These are phyloP conservation scores for Petrocephalus microphthalmus DNA, from an alignment of 2,113 vertebrate genomes.

Conservation along the genomic window DNA sequence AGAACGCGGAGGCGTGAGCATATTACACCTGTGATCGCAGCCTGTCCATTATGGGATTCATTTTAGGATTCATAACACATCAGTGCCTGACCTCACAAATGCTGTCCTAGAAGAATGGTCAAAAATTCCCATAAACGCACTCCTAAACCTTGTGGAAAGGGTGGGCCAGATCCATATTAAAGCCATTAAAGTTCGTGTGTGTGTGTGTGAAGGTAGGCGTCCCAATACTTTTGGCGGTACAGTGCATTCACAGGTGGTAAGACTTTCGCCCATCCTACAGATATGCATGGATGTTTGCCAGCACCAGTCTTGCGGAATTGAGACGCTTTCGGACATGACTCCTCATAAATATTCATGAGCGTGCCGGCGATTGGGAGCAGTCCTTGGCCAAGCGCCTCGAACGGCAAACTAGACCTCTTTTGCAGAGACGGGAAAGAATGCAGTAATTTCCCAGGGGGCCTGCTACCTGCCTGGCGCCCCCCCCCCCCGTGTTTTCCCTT, in stretches of 20 bases:
- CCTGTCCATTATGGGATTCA: no score
- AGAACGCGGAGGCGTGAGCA: no score
- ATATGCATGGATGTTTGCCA: neutral
- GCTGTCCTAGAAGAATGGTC: no score
- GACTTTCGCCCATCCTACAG: neutral
- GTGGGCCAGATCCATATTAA: no score
- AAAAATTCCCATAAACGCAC: no score
- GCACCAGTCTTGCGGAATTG: neutral
- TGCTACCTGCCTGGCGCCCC: neutral
- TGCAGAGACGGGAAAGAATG: conserved; percentile 12
- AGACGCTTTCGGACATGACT: neutral
- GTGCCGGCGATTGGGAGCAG: neutral
- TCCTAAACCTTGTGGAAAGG: no score
- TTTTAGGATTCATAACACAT: no score
- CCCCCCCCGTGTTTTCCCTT: neutral
- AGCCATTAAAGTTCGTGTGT: no score
- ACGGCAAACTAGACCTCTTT: conserved; percentile 3
- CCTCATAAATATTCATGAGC: conserved; percentile 3
- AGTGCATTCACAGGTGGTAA: neutral
- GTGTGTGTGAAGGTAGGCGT: no score
- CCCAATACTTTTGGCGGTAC: no score
- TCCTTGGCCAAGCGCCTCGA: neutral
- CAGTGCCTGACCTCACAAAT: no score
- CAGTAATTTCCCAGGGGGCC: conserved; percentile 1
- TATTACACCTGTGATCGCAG: no score